A percentile compares a stretch with the other conserved stretches of the same genome.
These are phyloP conservation scores for Bombycilla garrulus DNA, from an alignment of 2,113 vertebrate genomes.

Conservation along the genomic window DNA sequence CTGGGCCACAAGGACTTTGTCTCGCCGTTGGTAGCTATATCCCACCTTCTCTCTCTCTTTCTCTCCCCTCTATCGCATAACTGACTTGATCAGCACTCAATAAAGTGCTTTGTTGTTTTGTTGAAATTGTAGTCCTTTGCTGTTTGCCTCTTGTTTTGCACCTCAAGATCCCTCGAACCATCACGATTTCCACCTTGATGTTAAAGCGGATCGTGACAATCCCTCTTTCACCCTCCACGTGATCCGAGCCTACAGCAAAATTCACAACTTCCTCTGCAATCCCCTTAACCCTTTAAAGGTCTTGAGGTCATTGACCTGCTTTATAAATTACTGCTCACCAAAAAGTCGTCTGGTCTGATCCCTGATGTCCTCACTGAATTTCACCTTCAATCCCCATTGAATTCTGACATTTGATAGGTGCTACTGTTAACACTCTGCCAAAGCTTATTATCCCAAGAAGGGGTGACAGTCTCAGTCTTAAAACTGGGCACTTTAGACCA, in stretches of 20 bases:
- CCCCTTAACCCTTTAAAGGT: neutral
- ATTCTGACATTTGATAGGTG: neutral
- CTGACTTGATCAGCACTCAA: too few relatives aligned
- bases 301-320: neutral
- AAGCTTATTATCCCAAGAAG: neutral
- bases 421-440: neutral
- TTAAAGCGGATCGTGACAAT: too few relatives aligned
- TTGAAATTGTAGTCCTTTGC: too few relatives aligned
- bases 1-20: too few relatives aligned
- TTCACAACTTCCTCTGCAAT: neutral
- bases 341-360: neutral
- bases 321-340: neutral
- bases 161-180: too few relatives aligned
- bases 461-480: neutral
- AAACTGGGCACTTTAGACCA: neutral
- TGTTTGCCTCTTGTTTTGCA: too few relatives aligned
- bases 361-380: neutral
- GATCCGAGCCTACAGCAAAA: neutral
- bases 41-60: too few relatives aligned
- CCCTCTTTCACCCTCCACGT: rapidly evolving
- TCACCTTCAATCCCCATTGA: neutral
- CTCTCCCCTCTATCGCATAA: too few relatives aligned
- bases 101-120: too few relatives aligned
- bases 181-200: too few relatives aligned
- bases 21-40: too few relatives aligned